These are phyloP conservation scores for Scatophagus argus DNA, from an alignment of 2,113 vertebrate species.

Conservation along the genomic window DNA sequence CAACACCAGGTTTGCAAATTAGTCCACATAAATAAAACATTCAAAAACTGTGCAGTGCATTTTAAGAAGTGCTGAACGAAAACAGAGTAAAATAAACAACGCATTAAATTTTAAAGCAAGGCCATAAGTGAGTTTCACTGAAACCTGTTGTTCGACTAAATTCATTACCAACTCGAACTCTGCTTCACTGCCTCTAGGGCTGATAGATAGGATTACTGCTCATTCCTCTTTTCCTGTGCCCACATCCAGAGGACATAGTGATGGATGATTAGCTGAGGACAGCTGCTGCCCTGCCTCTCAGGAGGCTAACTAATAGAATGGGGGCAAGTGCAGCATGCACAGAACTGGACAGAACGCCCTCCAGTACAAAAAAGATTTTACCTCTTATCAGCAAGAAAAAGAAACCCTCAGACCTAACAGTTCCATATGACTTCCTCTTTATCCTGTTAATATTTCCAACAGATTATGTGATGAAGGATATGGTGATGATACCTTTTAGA, in stretches of 20 bases:
- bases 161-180: constrained; percentile 54
- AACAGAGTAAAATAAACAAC: not conserved
- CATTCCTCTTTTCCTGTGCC: constrained; percentile 52
- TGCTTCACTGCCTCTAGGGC: constrained; percentile 39
- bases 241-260: constrained; percentile 60
- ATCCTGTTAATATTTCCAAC: constrained; percentile 44
- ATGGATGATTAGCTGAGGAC: constrained; percentile 69
- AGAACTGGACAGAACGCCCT: constrained; percentile 30
- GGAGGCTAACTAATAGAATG: constrained; percentile 59
- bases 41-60: not conserved
- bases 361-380: constrained; percentile 37
- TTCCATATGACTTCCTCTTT: constrained; percentile 25
- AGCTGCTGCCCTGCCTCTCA: constrained; percentile 61
- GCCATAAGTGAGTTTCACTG: constrained; percentile 29
- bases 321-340: constrained; percentile 44
- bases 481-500: constrained; percentile 24
- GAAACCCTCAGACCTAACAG: constrained; percentile 19
- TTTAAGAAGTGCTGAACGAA: constrained; percentile 9
- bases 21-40: constrained; percentile 22
- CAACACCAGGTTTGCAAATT: constrained; percentile 7
- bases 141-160: constrained; percentile 60
- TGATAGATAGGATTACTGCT: constrained; percentile 61
- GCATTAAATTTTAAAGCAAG: constrained; percentile 27
- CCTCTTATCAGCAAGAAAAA: constrained; percentile 45
- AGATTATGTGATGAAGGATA: constrained; percentile 29